phyloP scores from a whole-genome alignment of 2,888 invertebrate genomes.

The Autographa gamma region DNA sequence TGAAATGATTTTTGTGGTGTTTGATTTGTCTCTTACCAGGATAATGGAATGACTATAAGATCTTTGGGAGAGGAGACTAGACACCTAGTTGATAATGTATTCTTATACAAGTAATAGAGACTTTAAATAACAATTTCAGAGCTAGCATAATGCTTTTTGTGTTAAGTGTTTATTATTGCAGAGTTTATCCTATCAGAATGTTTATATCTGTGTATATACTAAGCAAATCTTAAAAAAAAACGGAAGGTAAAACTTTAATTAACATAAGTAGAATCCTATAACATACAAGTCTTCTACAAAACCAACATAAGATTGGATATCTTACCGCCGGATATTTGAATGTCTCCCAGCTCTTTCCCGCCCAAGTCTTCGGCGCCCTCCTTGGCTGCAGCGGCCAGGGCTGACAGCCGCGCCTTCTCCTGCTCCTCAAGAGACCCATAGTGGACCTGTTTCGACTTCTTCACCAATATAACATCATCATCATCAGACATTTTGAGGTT shows the following conservation, averaged over 20 bases:
- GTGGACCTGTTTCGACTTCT: constrained; percentile 93
- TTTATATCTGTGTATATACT: not conserved
- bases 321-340: constrained; percentile 91
- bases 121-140: too few relatives aligned
- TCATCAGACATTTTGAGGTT: constrained; percentile 94
- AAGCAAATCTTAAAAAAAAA: not conserved
- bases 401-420: constrained; percentile 92
- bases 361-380: constrained; percentile 90
- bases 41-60: too few relatives aligned
- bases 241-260: not conserved
- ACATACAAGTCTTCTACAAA: not conserved
- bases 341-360: constrained; percentile 90
- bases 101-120: too few relatives aligned
- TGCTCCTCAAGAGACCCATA: constrained; percentile 97
- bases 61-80: too few relatives aligned
- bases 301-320: not conserved
- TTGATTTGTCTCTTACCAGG: too few relatives aligned
- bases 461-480: constrained; percentile 93
- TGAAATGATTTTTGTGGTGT: too few relatives aligned
- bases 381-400: constrained; percentile 87
- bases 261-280: too few relatives aligned
- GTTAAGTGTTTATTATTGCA: too few relatives aligned
- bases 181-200: too few relatives aligned
- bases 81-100: too few relatives aligned
- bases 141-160: too few relatives aligned